These are phyloP conservation scores for Gallinago nigripennis DNA, from an alignment of 2,797 vertebrate species.

Conservation along the genomic window DNA sequence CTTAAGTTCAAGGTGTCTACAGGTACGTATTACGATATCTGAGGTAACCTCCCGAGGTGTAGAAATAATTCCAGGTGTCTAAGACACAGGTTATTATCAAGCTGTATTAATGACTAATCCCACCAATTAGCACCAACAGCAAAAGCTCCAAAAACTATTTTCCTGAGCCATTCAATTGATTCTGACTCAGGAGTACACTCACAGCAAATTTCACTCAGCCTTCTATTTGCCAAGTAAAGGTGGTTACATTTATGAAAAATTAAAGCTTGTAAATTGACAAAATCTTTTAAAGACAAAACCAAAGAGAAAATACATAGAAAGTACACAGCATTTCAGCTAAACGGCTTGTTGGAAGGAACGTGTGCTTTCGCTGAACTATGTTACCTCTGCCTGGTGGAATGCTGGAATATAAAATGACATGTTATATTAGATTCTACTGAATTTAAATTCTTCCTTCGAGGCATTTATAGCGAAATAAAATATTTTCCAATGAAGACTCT, in stretches of 20 bases:
- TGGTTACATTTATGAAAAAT: slow-evolving; percentile 41
- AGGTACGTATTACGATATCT: background rate
- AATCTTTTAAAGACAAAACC: background rate
- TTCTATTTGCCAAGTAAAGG: slow-evolving; percentile 12
- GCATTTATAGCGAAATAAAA: slow-evolving; percentile 38
- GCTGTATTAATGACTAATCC: slow-evolving; percentile 4
- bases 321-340: background rate
- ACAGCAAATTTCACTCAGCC: background rate
- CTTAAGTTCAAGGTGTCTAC: background rate
- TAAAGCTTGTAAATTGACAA: slow-evolving; percentile 31
- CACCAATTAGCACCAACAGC: background rate
- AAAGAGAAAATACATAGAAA: background rate
- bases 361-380: background rate
- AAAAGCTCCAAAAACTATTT: background rate
- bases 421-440: slow-evolving; percentile 43
- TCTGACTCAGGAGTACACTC: background rate
- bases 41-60: background rate
- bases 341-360: background rate
- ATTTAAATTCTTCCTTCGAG: slow-evolving; percentile 33
- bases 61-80: slow-evolving; percentile 7
- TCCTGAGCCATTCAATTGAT: background rate
- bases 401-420: slow-evolving; percentile 43
- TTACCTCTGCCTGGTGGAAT: slow-evolving; percentile 31
- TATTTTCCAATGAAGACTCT: slow-evolving; percentile 33
- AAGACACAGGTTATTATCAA: background rate